Conservation (phyloP, 2,888 invertebrate species). For the Drosophila subquinaria region DNA sequence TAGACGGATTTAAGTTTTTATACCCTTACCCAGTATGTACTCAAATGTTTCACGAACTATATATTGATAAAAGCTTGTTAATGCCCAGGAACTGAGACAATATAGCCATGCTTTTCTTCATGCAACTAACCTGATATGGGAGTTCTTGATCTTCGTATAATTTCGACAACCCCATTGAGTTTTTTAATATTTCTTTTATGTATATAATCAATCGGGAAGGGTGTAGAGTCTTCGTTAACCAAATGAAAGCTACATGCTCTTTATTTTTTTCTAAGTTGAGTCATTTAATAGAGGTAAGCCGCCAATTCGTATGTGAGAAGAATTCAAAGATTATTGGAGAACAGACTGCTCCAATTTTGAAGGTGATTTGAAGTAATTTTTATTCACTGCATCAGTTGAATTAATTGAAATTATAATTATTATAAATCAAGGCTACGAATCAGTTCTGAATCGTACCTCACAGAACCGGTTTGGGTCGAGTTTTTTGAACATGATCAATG, state of each 20-base stretch:
- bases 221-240: background rate
- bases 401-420: slow-evolving; percentile 5
- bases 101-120: too few relatives aligned
- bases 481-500: too few relatives aligned
- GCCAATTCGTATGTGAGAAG: slow-evolving; percentile 36
- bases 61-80: background rate
- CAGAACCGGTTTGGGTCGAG: too few relatives aligned
- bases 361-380: slow-evolving; percentile 18
- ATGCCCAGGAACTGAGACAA: background rate
- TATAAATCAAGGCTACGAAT: slow-evolving; percentile 2
- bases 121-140: too few relatives aligned
- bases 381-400: background rate
- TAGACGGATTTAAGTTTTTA: slow-evolving; percentile 56
- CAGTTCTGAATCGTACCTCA: too few relatives aligned
- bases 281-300: slow-evolving; percentile 24
- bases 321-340: slow-evolving; percentile 31
- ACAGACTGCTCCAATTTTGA: slow-evolving; percentile 33
- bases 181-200: background rate
- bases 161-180: background rate
- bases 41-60: background rate
- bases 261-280: slow-evolving; percentile 21
- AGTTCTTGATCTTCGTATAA: background rate
- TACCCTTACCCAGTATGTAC: background rate
- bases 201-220: background rate
- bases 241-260: background rate